These are phyloP conservation scores for Tachysurus fulvidraco DNA, from an alignment of 2,113 vertebrate genomes.

Conservation along the genomic window DNA sequence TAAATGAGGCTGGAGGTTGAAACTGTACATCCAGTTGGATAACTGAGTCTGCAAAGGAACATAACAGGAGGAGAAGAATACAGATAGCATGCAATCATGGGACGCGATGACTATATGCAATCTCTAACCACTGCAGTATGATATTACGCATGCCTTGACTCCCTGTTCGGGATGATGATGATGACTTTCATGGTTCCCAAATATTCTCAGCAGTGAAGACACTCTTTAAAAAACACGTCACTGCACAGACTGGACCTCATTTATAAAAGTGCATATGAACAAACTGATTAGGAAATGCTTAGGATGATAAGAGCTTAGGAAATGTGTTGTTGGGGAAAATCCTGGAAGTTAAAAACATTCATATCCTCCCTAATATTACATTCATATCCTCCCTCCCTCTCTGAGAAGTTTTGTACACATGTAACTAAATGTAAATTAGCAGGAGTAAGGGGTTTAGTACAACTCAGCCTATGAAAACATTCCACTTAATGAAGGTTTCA, in stretches of 20 bases:
- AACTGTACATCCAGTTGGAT: neutral
- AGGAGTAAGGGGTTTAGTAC: no score
- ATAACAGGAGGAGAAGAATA: constrained; percentile 14
- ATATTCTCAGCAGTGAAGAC: neutral
- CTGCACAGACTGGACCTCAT: neutral
- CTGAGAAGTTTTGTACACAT: no score
- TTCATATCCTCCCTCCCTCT: no score
- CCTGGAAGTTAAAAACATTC: neutral
- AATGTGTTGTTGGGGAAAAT: neutral
- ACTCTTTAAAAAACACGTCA: neutral
- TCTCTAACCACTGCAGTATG: constrained; percentile 45
- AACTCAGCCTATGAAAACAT: no score
- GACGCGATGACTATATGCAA: constrained; percentile 45
- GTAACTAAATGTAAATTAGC: no score
- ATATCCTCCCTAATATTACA: neutral
- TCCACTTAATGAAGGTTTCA: no score
- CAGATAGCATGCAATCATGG: constrained; percentile 33
- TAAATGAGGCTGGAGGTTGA: constrained; percentile 31
- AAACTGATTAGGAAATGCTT: neutral
- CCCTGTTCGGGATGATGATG: constrained; percentile 48
- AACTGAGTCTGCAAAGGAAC: constrained; percentile 2
- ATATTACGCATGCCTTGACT: constrained; percentile 53
- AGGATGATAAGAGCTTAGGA: neutral
- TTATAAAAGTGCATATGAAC: neutral
- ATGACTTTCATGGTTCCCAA: neutral